A percentile compares a stretch with the other conserved stretches of the same genome.
These are phyloP conservation scores for Orchesella cincta DNA, from an alignment of 1,140 invertebrate genomes.

Conservation along the genomic window DNA sequence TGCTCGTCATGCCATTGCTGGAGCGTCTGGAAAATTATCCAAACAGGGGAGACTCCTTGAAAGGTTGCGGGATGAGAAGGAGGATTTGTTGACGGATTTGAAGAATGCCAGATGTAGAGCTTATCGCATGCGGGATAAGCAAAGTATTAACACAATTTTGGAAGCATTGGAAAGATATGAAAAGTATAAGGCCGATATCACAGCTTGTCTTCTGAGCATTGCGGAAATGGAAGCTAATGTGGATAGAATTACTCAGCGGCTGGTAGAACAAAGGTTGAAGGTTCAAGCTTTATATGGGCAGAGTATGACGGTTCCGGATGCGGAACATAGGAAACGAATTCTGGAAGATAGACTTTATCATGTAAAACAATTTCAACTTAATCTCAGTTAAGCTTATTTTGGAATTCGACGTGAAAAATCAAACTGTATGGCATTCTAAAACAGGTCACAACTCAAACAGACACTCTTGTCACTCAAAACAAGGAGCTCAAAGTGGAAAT, in stretches of 20 bases:
- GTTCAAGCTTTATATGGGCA: slow-evolving; percentile 45
- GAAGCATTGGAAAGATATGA: slow-evolving; percentile 34
- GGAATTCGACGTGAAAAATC: no score
- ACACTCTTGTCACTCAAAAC: slow-evolving; percentile 42
- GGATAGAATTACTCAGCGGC: slow-evolving; percentile 40
- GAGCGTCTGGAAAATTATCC: slow-evolving; percentile 26
- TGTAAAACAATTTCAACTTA: slow-evolving; percentile 26
- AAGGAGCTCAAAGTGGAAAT: slow-evolving; percentile 35
- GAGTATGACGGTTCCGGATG: slow-evolving; percentile 38
- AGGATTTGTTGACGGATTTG: slow-evolving; percentile 38
- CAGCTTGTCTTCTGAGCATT: slow-evolving; percentile 27
- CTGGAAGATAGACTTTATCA: slow-evolving; percentile 48
- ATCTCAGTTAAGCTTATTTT: no score
- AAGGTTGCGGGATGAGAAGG: slow-evolving; percentile 34
- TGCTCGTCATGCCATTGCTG: slow-evolving; percentile 28
- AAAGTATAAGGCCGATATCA: slow-evolving; percentile 34
- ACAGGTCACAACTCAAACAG: slow-evolving; percentile 41
- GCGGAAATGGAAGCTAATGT: slow-evolving; percentile 48
- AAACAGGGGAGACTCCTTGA: slow-evolving; percentile 32
- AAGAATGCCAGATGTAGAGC: slow-evolving; percentile 27
- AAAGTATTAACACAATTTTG: slow-evolving; percentile 30
- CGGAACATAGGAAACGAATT: slow-evolving; percentile 30
- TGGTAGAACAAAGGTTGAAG: slow-evolving; percentile 44
- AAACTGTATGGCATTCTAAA: not conserved
- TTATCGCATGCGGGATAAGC: slow-evolving; percentile 35